A percentile compares a stretch with the other conserved stretches of the same genome.
These are phyloP conservation scores for Tachycineta bicolor DNA, from an alignment of 2,113 vertebrate species.

Conservation along the genomic window DNA sequence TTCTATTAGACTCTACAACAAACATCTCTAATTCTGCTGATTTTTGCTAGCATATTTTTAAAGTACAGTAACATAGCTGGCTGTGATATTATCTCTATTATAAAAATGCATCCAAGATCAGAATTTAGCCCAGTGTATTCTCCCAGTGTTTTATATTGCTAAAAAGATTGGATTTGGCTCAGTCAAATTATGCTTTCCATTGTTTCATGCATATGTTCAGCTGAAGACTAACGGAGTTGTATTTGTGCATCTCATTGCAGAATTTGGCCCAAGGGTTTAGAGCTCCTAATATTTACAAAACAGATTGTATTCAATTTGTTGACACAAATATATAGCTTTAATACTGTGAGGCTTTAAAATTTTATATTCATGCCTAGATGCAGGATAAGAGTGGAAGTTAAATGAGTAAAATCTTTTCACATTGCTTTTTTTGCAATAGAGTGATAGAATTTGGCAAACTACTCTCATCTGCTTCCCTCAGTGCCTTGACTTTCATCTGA, in stretches of 20 bases:
- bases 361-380: slow-evolving; percentile 24
- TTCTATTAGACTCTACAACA: background rate
- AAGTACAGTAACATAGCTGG: background rate
- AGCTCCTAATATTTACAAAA: slow-evolving; percentile 40
- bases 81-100: background rate
- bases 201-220: background rate
- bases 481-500: background rate
- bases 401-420: background rate
- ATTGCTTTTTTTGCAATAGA: background rate
- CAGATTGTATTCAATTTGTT: slow-evolving; percentile 16
- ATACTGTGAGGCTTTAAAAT: slow-evolving; percentile 32
- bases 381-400: background rate
- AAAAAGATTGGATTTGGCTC: background rate
- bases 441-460: background rate
- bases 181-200: background rate
- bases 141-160: background rate
- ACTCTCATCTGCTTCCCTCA: background rate
- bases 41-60: background rate
- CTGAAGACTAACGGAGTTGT: background rate
- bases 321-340: slow-evolving; percentile 52
- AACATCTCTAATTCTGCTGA: background rate
- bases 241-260: background rate
- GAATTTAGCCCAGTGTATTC: background rate
- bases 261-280: slow-evolving; percentile 38
- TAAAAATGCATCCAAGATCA: background rate